A percentile compares a stretch with the other conserved stretches of the same genome.
Evolutionary conservation across 2,113 vertebrate genomes (phyloP).

Genomic region (Carlito syrichta): DNA sequence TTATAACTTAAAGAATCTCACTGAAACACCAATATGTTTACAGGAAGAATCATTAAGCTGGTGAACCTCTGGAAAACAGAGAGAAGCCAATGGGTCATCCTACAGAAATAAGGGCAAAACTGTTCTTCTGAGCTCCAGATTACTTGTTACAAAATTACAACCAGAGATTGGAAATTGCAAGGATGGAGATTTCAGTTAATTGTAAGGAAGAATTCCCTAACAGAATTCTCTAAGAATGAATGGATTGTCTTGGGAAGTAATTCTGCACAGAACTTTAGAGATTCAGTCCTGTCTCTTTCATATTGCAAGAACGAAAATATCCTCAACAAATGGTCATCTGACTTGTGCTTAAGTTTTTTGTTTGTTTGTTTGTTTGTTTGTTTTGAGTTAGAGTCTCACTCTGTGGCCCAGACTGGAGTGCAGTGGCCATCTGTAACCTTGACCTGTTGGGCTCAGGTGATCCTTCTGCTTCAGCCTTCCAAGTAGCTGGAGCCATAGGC

Average conservation of each 20-base stretch:
- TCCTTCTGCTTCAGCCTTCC: no score
- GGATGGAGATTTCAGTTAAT: neutral
- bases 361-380: no score
- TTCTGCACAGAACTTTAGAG: neutral
- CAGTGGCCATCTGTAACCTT: no score
- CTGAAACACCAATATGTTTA: rapidly evolving
- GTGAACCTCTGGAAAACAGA: neutral
- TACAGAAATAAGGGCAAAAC: neutral
- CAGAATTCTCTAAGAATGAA: neutral
- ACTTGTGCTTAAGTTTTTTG: neutral
- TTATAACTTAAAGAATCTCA: neutral
- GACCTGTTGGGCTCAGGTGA: no score
- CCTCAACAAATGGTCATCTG: neutral
- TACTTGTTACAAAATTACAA: rapidly evolving
- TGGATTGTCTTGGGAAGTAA: neutral
- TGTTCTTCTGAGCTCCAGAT: neutral
- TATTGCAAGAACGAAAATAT: neutral
- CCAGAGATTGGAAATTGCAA: neutral
- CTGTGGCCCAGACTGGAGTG: no score
- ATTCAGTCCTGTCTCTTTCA: neutral
- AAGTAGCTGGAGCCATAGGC: no score
- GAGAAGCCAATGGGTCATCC: no score
- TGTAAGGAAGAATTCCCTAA: neutral
- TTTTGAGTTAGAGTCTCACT: no score
- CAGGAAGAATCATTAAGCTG: neutral